Evolutionary conservation across 1,140 invertebrate species (phyloP).

Genomic region (Homarus americanus): DNA sequence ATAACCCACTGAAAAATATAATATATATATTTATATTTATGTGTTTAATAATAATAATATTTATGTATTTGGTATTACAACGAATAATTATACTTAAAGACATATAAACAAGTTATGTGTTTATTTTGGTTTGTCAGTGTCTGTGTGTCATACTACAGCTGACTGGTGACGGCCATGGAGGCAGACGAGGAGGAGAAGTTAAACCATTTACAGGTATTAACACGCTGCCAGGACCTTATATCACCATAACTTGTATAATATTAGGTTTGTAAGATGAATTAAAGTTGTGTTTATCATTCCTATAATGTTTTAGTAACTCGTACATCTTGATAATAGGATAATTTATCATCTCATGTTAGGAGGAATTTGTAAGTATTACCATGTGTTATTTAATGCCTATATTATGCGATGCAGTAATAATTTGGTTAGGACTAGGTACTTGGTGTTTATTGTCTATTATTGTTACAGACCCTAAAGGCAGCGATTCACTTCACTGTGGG

Average conservation of each 20-base stretch:
- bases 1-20: no score
- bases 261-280: no score
- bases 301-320: not conserved
- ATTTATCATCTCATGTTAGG: not conserved
- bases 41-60: no score
- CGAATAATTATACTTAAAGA: no score
- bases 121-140: not conserved
- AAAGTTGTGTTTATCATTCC: no score
- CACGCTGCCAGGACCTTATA: no score
- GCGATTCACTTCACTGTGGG: slow-evolving; percentile 49
- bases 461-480: slow-evolving; percentile 38
- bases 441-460: not conserved
- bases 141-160: not conserved
- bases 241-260: no score
- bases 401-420: not conserved
- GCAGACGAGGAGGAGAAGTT: not conserved
- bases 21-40: no score
- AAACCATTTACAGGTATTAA: not conserved
- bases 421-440: not conserved
- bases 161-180: not conserved
- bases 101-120: not conserved
- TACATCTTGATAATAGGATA: not conserved
- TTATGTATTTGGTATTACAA: no score
- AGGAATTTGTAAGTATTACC: not conserved
- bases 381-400: not conserved